These are phyloP conservation scores for Halisarca cf. caerulea DNA, from an alignment of 37 sponge, comb jelly and placozoan species.

Conservation along the genomic window DNA sequence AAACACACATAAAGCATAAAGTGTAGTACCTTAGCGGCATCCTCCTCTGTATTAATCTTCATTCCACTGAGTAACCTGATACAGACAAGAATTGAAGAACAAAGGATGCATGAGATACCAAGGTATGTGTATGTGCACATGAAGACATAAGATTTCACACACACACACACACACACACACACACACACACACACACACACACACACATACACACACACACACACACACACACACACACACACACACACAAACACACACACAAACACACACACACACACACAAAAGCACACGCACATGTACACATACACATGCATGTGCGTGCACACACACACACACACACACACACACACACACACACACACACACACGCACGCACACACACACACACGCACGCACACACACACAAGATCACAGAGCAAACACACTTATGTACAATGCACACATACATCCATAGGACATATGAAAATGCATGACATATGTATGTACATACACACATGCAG, in stretches of 20 bases:
- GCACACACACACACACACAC: too few species aligned
- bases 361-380: neutral
- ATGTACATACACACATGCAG: neutral
- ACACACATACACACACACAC: neutral
- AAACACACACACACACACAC: neutral
- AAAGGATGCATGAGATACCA: too few species aligned
- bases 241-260: constrained; percentile 16
- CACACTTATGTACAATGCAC: neutral
- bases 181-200: neutral
- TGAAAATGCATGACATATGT: neutral
- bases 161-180: neutral
- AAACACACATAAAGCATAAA: neutral
- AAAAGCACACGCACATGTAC: neutral
- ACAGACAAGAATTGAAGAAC: too few species aligned
- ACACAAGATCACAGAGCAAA: neutral
- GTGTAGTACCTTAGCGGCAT: constrained; percentile 75
- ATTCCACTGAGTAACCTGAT: constrained; percentile 74
- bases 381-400: constrained; percentile 19
- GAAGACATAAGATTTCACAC: neutral
- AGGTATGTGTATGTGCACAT: neutral
- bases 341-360: neutral
- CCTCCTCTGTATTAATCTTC: constrained; percentile 69
- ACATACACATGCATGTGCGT: neutral
- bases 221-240: neutral
- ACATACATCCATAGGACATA: neutral